Conservation (phyloP, 2,888 invertebrate genomes). For the Apotomis betuletana region DNA sequence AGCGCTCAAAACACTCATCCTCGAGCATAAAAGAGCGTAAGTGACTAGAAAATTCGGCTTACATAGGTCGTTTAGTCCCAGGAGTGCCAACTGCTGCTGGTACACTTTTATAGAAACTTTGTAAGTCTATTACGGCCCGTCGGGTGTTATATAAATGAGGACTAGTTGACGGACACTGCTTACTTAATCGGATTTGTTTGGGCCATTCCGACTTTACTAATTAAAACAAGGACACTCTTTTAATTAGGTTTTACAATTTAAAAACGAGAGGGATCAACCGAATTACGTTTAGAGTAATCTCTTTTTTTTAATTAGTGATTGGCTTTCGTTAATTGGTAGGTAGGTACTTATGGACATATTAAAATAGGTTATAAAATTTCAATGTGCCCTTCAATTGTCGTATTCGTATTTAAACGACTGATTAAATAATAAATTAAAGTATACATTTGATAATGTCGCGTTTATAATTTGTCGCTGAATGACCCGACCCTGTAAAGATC, state of each 20-base stretch:
- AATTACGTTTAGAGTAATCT: no score
- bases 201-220: not conserved
- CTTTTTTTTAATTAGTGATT: no score
- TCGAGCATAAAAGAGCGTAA: slow-evolving; percentile 3
- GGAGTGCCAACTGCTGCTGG: not conserved
- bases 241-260: not conserved
- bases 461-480: no score
- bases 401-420: no score
- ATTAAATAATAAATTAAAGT: no score
- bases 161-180: slow-evolving; percentile 12
- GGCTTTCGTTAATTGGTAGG: no score
- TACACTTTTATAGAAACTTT: slow-evolving; percentile 8
- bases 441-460: no score
- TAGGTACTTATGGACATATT: no score
- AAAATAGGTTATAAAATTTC: no score
- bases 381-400: no score
- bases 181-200: not conserved
- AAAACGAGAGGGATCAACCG: no score
- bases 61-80: not conserved
- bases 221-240: not conserved
- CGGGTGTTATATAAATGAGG: not conserved
- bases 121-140: slow-evolving; percentile 7
- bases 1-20: not conserved
- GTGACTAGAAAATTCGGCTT: not conserved
- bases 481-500: no score